phyloP scores from a whole-genome alignment of 2,113 vertebrate species.

The Cromileptes altivelis region DNA sequence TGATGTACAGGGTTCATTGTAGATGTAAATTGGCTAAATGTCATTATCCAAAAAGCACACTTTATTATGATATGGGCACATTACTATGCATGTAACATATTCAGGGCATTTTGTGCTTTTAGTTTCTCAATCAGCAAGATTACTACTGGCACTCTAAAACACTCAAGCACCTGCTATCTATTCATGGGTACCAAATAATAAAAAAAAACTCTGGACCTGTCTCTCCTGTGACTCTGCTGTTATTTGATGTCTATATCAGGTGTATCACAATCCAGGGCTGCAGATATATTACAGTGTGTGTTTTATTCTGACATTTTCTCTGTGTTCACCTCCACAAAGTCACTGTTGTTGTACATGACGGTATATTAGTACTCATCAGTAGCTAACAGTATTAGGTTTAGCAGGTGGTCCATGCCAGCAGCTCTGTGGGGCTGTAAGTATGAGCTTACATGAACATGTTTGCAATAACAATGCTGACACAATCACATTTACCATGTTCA shows the following conservation, averaged over 20 bases:
- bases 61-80: conserved; percentile 80
- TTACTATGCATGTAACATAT: conserved; percentile 87
- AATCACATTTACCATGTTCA: too few species aligned
- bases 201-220: conserved; percentile 76
- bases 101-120: conserved; percentile 83
- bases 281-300: too few species aligned
- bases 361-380: too few species aligned
- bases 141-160: conserved; percentile 77
- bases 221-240: conserved; percentile 22
- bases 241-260: not conserved
- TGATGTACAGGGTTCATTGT: conserved; percentile 72
- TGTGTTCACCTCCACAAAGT: too few species aligned
- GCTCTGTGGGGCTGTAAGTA: too few species aligned
- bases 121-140: conserved; percentile 77
- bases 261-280: too few species aligned
- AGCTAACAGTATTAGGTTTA: too few species aligned
- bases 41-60: conserved; percentile 78
- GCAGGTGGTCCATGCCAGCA: too few species aligned
- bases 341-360: too few species aligned
- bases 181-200: conserved; percentile 83
- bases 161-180: conserved; percentile 77
- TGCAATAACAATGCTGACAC: too few species aligned
- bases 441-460: too few species aligned
- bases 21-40: conserved; percentile 66
- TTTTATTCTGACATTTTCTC: not conserved